These are phyloP conservation scores for Chelonus formosanus DNA, from an alignment of 2,888 invertebrate genomes.

Conservation along the genomic window DNA sequence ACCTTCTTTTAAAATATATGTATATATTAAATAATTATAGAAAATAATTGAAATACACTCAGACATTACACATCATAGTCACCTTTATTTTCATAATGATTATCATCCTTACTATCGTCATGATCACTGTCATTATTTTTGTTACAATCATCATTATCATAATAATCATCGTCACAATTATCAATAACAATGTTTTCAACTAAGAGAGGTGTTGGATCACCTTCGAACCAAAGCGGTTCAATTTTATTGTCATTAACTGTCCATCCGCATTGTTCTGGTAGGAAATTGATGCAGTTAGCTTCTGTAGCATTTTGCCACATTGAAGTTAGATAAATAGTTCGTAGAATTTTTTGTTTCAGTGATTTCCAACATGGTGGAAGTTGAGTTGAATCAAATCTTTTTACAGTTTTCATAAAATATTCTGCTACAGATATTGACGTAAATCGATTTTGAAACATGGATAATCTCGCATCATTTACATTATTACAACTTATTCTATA, in stretches of 20 bases:
- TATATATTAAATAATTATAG: no score
- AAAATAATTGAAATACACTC: no score
- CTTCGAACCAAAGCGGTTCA: not conserved
- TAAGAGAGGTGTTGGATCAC: conserved; percentile 10
- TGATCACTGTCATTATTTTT: no score
- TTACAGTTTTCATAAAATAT: conserved; percentile 17
- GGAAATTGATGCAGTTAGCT: not conserved
- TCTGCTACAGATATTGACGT: conserved; percentile 12
- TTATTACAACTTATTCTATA: conserved; percentile 18
- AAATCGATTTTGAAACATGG: conserved; percentile 26
- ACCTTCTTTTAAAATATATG: no score
- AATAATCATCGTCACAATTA: not conserved
- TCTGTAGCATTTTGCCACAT: conserved; percentile 50
- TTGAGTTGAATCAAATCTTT: conserved; percentile 28
- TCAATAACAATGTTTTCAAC: not conserved
- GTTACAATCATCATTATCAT: not conserved
- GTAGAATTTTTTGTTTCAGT: conserved; percentile 3
- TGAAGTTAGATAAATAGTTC: conserved; percentile 45
- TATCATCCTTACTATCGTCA: no score
- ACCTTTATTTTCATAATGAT: no score
- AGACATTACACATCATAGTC: no score
- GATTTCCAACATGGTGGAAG: conserved; percentile 36
- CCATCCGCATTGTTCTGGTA: conserved; percentile 5
- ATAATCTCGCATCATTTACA: conserved; percentile 30
- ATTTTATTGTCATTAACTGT: not conserved